Percentiles rank a stretch among this genome's conserved stretches.
These are phyloP conservation scores for Eriosoma lanigerum DNA, from an alignment of 1,140 invertebrate genomes.

Conservation along the genomic window DNA sequence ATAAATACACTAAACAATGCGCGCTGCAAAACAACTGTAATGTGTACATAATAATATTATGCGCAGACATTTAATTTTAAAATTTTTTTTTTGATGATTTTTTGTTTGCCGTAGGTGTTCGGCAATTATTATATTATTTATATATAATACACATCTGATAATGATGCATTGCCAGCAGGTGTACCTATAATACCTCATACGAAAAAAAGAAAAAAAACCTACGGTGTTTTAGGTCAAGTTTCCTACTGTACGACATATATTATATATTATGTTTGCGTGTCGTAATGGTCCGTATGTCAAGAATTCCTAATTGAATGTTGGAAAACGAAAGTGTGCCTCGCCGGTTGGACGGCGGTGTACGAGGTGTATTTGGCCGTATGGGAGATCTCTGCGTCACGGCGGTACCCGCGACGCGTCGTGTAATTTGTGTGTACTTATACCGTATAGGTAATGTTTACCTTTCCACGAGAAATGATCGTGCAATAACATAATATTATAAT, in stretches of 20 bases:
- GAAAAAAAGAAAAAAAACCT: not conserved
- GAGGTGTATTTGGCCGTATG: not conserved
- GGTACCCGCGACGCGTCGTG: not conserved
- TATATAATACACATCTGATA: conserved; percentile 1
- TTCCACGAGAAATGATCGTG: not conserved
- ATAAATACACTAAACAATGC: not conserved
- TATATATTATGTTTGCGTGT: conserved; percentile 23
- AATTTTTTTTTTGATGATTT: not conserved
- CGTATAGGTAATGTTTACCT: not conserved
- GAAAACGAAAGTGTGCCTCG: conserved; percentile 49
- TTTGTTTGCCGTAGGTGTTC: not conserved
- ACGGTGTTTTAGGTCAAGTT: conserved; percentile 47
- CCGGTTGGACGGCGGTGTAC: not conserved
- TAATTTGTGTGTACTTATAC: not conserved
- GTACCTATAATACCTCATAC: not conserved
- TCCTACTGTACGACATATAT: not conserved
- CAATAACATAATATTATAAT: no score
- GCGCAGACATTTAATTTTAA: no score
- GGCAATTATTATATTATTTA: conserved; percentile 2
- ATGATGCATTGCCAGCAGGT: conserved; percentile 20
- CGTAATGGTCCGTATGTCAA: conserved; percentile 43
- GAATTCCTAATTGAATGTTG: conserved; percentile 49
- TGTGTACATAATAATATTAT: no score
- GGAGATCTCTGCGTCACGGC: conserved; percentile 2
- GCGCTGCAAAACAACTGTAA: no score